A percentile compares a stretch with the other conserved stretches of the same genome.
phyloP scores from a whole-genome alignment of 2,797 vertebrate genomes.

The Neopelma chrysocephalum region DNA sequence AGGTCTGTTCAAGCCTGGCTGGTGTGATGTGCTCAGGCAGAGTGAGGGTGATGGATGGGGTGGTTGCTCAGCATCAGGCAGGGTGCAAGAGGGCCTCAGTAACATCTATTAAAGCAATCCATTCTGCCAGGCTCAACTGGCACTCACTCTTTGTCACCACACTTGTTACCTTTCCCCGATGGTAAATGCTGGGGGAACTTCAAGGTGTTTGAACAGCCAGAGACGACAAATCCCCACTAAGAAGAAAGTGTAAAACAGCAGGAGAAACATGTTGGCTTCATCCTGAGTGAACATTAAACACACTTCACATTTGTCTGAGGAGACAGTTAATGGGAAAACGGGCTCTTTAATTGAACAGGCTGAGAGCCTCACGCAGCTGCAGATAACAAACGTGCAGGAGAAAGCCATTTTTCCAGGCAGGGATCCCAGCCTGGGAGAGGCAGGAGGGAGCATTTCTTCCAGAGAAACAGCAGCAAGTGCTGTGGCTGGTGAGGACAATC shows the following conservation, averaged over 20 bases:
- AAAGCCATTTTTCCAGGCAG: slow-evolving; percentile 39
- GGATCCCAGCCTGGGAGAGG: slow-evolving; percentile 1
- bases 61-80: slow-evolving; percentile 19
- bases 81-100: slow-evolving; percentile 23
- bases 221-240: slow-evolving; percentile 47
- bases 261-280: slow-evolving; percentile 57
- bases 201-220: slow-evolving; percentile 55
- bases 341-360: slow-evolving; percentile 59
- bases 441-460: not conserved
- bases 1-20: not conserved
- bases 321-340: slow-evolving; percentile 55
- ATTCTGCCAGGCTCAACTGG: slow-evolving; percentile 41
- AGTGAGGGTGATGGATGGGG: slow-evolving; percentile 38
- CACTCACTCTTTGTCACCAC: slow-evolving; percentile 62
- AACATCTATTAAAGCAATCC: slow-evolving; percentile 59
- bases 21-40: not conserved
- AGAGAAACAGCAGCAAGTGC: not conserved
- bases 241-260: slow-evolving; percentile 65
- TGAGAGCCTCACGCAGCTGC: slow-evolving; percentile 34
- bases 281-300: slow-evolving; percentile 62
- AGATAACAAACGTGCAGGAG: slow-evolving; percentile 21
- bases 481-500: not conserved
- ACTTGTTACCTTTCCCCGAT: slow-evolving; percentile 51
- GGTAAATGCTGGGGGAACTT: slow-evolving; percentile 37
- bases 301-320: slow-evolving; percentile 65